Percentiles rank a stretch among this genome's conserved stretches.
Conservation (phyloP, 64 coral and sea anemone genomes). For the Pocillopora damicornis region DNA sequence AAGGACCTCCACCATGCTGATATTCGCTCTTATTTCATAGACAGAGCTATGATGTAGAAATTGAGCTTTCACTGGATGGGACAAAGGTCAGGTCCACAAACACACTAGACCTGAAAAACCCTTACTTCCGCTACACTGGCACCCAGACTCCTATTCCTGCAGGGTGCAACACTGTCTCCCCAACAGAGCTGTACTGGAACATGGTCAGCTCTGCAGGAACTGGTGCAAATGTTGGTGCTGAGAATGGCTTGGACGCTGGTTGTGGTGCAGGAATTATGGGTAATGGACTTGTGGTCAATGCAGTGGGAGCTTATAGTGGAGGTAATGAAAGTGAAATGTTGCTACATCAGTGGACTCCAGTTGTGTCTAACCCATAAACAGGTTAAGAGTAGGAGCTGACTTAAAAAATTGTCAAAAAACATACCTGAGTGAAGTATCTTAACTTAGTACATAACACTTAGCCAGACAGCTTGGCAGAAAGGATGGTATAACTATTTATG, state of each 20-base stretch:
- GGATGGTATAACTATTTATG: too few species aligned
- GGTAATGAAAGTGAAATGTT: background rate
- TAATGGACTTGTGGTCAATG: constrained; percentile 10
- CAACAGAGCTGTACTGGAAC: constrained; percentile 92
- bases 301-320: constrained; percentile 20
- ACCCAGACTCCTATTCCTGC: constrained; percentile 53
- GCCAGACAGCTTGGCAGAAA: too few species aligned
- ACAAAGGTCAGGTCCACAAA: constrained; percentile 76
- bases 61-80: constrained; percentile 78
- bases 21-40: constrained; percentile 4
- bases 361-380: too few species aligned
- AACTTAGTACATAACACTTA: too few species aligned
- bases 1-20: background rate
- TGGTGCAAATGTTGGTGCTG: constrained; percentile 5
- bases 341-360: too few species aligned
- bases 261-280: constrained; percentile 22
- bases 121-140: constrained; percentile 94
- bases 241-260: constrained; percentile 29
- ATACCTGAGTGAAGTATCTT: too few species aligned
- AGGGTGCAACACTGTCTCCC: constrained; percentile 77
- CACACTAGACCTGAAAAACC: constrained; percentile 88
- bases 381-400: too few species aligned
- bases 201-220: constrained; percentile 44
- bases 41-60: constrained; percentile 97
- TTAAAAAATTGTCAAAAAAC: too few species aligned